Evolutionary conservation across 2,888 invertebrate genomes (phyloP).

Genomic region (Toxonevra muliebris): DNA sequence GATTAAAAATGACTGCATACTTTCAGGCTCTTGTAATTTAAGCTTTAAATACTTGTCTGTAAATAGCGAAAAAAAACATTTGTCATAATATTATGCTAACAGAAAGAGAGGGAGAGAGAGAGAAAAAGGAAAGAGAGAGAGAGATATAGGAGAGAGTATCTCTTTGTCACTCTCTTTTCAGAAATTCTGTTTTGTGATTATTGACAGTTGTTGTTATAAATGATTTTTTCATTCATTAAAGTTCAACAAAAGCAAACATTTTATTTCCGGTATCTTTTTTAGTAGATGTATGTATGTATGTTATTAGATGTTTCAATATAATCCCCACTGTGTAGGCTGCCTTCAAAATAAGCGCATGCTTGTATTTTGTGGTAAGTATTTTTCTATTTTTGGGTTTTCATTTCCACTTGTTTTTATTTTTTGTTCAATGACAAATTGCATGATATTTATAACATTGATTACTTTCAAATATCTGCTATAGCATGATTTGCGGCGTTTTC

Average conservation of each 20-base stretch:
- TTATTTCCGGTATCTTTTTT: not conserved
- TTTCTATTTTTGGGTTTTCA: conserved; percentile 7
- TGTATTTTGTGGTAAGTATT: conserved; percentile 17
- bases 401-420: conserved; percentile 16
- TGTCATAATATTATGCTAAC: no score
- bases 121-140: no score
- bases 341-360: conserved; percentile 13
- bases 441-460: conserved; percentile 30
- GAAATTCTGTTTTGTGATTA: no score
- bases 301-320: not conserved
- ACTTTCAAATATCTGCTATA: not conserved
- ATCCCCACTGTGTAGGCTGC: conserved; percentile 7
- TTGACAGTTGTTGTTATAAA: conserved; percentile 16
- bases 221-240: conserved; percentile 26
- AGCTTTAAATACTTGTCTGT: not conserved
- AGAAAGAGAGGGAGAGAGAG: not conserved
- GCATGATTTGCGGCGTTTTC: conserved; percentile 26
- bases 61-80: no score
- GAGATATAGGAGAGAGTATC: no score
- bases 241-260: conserved; percentile 19
- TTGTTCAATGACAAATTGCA: conserved; percentile 30
- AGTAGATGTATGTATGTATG: not conserved
- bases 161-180: no score
- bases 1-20: no score
- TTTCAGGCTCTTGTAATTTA: conserved; percentile 1